Conservation (phyloP, 2,888 invertebrate species). For the Drosophila anomalata region DNA sequence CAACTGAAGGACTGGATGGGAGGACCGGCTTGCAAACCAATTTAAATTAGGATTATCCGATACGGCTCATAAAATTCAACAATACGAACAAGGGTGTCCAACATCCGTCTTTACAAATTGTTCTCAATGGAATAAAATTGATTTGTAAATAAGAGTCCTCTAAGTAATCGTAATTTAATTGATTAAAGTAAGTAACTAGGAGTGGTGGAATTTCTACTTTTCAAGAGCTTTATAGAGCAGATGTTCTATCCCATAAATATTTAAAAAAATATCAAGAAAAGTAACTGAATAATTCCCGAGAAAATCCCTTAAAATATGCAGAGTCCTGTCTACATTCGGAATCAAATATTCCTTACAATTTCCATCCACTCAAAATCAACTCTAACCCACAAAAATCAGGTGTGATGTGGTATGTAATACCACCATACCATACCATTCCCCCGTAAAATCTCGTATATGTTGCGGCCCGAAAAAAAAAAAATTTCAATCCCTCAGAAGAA, state of each 20-base stretch:
- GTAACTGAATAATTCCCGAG: too few species aligned
- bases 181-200: neutral
- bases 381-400: slow-evolving; percentile 61
- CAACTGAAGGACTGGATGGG: neutral
- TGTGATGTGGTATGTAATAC: slow-evolving; percentile 61
- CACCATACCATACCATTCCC: neutral
- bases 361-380: slow-evolving; percentile 6
- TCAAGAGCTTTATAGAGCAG: too few species aligned
- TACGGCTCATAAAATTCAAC: slow-evolving; percentile 35
- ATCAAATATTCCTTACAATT: slow-evolving; percentile 14
- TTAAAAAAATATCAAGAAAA: too few species aligned
- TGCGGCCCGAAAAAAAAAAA: neutral
- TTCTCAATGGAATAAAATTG: slow-evolving; percentile 12
- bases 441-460: slow-evolving; percentile 16
- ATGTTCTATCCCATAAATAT: too few species aligned
- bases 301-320: neutral
- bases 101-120: slow-evolving; percentile 15
- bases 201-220: too few species aligned
- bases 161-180: slow-evolving; percentile 1
- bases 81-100: slow-evolving; percentile 14
- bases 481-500: slow-evolving; percentile 35
- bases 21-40: slow-evolving; percentile 14
- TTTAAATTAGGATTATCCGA: slow-evolving; percentile 44
- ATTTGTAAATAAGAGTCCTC: slow-evolving; percentile 3
- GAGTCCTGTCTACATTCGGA: neutral